Percentiles rank a stretch among this genome's conserved stretches.
These are phyloP conservation scores for Tetramorium bicarinatum DNA, from an alignment of 2,888 invertebrate genomes.

Conservation along the genomic window DNA sequence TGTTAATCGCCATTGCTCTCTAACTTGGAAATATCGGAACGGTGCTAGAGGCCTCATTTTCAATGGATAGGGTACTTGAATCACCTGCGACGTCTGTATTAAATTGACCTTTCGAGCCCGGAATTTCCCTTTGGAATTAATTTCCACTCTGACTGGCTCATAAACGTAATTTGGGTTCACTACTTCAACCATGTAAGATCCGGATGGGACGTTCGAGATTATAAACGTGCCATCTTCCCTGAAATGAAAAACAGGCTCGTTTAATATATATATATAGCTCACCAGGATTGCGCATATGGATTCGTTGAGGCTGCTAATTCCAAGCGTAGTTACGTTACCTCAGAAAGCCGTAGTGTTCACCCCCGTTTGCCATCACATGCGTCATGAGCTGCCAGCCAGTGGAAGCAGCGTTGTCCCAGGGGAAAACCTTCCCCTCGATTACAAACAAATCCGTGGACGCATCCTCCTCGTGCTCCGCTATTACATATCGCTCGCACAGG, in stretches of 20 bases:
- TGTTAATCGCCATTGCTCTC: conserved; percentile 98
- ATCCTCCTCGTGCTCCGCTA: conserved; percentile 85
- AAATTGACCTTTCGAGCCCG: conserved; percentile 97
- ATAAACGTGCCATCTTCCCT: conserved; percentile 97
- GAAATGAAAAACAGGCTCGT: conserved; percentile 72
- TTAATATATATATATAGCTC: background rate
- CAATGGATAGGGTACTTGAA: conserved; percentile 97
- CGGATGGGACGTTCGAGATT: conserved; percentile 95
- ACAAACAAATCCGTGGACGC: conserved; percentile 89
- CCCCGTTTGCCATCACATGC: conserved; percentile 94
- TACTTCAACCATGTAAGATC: conserved; percentile 97
- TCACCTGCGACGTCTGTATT: conserved; percentile 96
- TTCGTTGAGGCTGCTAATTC: background rate
- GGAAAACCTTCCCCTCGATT: conserved; percentile 94
- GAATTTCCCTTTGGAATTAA: conserved; percentile 98
- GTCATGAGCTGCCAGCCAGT: conserved; percentile 93
- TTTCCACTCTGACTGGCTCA: conserved; percentile 98
- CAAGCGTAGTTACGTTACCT: conserved; percentile 84
- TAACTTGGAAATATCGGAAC: conserved; percentile 95
- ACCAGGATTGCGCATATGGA: background rate
- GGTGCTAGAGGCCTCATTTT: conserved; percentile 94
- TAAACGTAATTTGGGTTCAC: conserved; percentile 96
- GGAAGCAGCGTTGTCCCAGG: conserved; percentile 89
- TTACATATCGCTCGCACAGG: conserved; percentile 56
- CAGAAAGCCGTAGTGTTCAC: conserved; percentile 95